Evolutionary conservation across 2,113 vertebrate species (phyloP), one percentile per base, ranked within the genome.

Genomic region (Tychaedon coryphoeus): DNA sequence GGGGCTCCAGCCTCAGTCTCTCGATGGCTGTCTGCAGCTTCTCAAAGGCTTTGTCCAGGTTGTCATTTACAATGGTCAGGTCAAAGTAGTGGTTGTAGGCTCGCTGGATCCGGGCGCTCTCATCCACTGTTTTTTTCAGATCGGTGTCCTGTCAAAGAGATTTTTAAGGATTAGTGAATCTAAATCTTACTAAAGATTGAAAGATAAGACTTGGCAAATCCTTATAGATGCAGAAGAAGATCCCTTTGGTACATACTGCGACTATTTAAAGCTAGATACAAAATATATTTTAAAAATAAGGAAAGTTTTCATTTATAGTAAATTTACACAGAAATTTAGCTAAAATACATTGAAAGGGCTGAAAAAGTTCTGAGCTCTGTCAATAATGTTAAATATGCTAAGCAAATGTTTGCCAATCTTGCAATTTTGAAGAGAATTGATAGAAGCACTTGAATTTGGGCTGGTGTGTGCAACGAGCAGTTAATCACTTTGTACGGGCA

Each of bases 41-140:
- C 96, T 99, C 99, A 40, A 99, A 99, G 94, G 99, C 99, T 96
- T 99, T 99, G 98, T 99, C 99, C 61, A 99, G 98, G 98, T 99
- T 99, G 98, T 99, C 98, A 40, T 99, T 99, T 62, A 99, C 93
- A 87, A 99, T 99, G 96, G 98, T 99, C 97, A 99, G 97, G 95
- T 99, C 99, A 94, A 99, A 99, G 92, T 99, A 99, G 98, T 99
- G 99, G 98, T 98, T 99, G 97, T 99, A 99, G 0, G 99, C 99
- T 92, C 99, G 98, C 67, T 99, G 99, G 93, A 99, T 99, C 92
- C 99, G 98, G 10, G 98, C 98, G 3, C 99, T 99, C 96, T 99
- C 99, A 20, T 99, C 99, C 95, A 99, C 99, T 3, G 99, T 99
- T 97, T 99, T 99, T 90, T 99, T 99, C 95, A 99, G 96, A 97